These are phyloP conservation scores for Aethes cnicana DNA, from an alignment of 2,888 invertebrate species.

Conservation along the genomic window DNA sequence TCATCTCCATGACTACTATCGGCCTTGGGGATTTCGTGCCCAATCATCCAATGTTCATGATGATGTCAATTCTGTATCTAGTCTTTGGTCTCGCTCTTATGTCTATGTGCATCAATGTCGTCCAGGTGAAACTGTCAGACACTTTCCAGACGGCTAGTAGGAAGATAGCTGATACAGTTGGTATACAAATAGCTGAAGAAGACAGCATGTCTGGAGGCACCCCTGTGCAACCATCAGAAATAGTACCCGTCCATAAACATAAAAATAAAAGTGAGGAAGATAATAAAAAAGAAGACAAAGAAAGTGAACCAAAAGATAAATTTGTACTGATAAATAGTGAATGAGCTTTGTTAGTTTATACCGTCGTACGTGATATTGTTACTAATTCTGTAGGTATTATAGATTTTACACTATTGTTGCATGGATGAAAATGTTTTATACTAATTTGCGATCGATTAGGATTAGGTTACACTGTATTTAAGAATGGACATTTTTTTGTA, in stretches of 20 bases:
- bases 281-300: conserved; percentile 51
- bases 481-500: neutral
- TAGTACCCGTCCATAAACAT: conserved; percentile 68
- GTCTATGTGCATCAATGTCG: conserved; percentile 98
- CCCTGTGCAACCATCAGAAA: conserved; percentile 63
- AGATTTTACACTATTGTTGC: conserved; percentile 33
- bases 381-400: conserved; percentile 44
- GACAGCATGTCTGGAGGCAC: conserved; percentile 77
- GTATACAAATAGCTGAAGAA: conserved; percentile 87
- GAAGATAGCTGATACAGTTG: conserved; percentile 92
- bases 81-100: conserved; percentile 97
- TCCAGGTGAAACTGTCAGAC: conserved; percentile 91
- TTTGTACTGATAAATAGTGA: conserved; percentile 25
- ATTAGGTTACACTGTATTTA: neutral
- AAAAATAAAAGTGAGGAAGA: conserved; percentile 45
- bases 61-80: conserved; percentile 95
- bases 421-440: conserved; percentile 14
- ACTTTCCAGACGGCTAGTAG: conserved; percentile 92
- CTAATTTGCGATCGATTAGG: conserved; percentile 3
- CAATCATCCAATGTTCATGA: conserved; percentile 93
- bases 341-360: conserved; percentile 13
- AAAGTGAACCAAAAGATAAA: conserved; percentile 50
- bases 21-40: conserved; percentile 98
- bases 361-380: conserved; percentile 43
- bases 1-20: conserved; percentile 98